Percentiles rank a stretch among this genome's conserved stretches.
phyloP scores from a whole-genome alignment of 92 coral and sea anemone genomes.

The Anthopleura xanthogrammica region DNA sequence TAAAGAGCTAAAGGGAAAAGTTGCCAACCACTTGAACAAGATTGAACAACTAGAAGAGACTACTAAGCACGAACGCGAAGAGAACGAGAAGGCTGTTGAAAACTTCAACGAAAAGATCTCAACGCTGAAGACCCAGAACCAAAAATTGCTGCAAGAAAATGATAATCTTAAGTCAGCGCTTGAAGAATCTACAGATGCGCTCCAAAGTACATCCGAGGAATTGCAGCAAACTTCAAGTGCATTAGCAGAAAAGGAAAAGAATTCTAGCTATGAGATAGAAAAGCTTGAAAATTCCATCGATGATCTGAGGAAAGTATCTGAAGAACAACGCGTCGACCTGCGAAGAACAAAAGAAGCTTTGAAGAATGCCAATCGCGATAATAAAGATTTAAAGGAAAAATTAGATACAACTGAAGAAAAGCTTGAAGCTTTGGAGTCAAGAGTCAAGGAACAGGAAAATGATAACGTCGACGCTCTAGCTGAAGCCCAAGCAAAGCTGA shows the following conservation, averaged over 20 bases:
- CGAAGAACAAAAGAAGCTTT: slow-evolving; percentile 53
- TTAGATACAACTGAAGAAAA: slow-evolving; percentile 48
- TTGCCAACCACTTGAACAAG: slow-evolving; percentile 33
- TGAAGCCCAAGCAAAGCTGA: slow-evolving; percentile 84
- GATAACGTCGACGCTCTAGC: slow-evolving; percentile 74
- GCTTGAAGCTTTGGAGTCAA: slow-evolving; percentile 58
- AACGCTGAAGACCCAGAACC: slow-evolving; percentile 46
- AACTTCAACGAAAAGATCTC: slow-evolving; percentile 61
- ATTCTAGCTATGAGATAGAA: slow-evolving; percentile 30
- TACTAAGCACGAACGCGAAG: slow-evolving; percentile 57
- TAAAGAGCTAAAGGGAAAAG: slow-evolving; percentile 52
- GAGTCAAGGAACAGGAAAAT: slow-evolving; percentile 42
- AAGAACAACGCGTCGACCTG: slow-evolving; percentile 49
- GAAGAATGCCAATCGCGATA: slow-evolving; percentile 55
- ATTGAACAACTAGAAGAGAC: slow-evolving; percentile 63
- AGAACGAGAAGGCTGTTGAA: slow-evolving; percentile 62
- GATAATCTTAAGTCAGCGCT: slow-evolving; percentile 46
- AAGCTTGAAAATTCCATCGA: slow-evolving; percentile 49
- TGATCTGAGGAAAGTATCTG: slow-evolving; percentile 33
- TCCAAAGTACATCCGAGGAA: slow-evolving; percentile 48
- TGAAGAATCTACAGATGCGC: slow-evolving; percentile 43
- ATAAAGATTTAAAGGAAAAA: slow-evolving; percentile 55
- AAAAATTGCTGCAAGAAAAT: slow-evolving; percentile 42
- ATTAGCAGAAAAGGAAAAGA: slow-evolving; percentile 54
- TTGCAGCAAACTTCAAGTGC: slow-evolving; percentile 46